Evolutionary conservation across 2,113 vertebrate genomes (phyloP), one percentile per base, ranked within the genome.

Genomic region (Bubo bubo): DNA sequence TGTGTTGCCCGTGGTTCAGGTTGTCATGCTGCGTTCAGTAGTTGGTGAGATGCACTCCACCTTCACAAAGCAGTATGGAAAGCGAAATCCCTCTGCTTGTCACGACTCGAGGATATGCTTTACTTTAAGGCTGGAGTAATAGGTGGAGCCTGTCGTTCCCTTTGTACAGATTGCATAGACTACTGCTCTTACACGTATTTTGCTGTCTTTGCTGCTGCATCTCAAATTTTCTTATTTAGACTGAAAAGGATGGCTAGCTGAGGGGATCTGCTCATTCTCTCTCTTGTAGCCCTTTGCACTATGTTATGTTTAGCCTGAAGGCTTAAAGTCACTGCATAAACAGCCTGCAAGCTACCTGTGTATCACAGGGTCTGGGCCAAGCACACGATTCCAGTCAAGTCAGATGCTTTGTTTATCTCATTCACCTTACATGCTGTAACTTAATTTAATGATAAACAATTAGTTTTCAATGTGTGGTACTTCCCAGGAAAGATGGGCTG

Each of bases 311-410:
- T 83, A 79, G 28, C 71, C 59, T 59, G n/a, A 47, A 80, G 68
- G 47, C 55, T 88, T 39, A 28, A 74, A 91, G 32, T 37, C 56
- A 2, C 75, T 56, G 49, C 26, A 23, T 37, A 62, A 86, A 73
- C 2, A 9, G 55, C 56, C 70, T 64, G 20, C 27, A 20, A 32
- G 20, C 71, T 83, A 70, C 53, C 43, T 70, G 27, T 41, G 49
- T 58, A 9, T 70, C 24, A 0, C 67, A 85, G 77, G 14, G 27
- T 47, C 32, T 63, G 68, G 47, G 62, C 87, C 39, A 70, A 90
- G 3, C 35, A 47, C 67, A 19, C 0, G 0, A 37, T 68, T 91
- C 56, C 49, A 49, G 35, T n/a, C 0, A 0, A 81, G 35, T 37
- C 66, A 74, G 60, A 34, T 7, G 4, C 23, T 82, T 72, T 4